Evolutionary conservation across 2,113 vertebrate species (phyloP).

Genomic region (Blennius ocellaris): DNA sequence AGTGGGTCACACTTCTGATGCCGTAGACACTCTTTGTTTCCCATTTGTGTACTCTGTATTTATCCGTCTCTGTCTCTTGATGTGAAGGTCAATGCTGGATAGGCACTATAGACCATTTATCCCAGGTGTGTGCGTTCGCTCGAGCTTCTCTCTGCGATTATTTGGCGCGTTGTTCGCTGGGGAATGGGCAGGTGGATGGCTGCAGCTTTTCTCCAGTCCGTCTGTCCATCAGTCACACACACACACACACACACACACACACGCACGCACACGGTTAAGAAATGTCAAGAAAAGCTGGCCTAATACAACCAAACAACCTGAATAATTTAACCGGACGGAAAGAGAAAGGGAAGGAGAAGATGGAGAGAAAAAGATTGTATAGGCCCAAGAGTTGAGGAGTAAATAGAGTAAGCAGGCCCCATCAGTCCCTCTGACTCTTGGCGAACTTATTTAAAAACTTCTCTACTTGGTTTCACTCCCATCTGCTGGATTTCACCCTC

Average conservation of each 20-base stretch:
- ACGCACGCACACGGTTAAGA: slow-evolving; percentile 31
- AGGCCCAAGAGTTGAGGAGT: slow-evolving; percentile 33
- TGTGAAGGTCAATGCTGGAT: slow-evolving; percentile 66
- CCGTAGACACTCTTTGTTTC: slow-evolving; percentile 43
- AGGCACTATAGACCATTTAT: slow-evolving; percentile 22
- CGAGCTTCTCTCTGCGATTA: slow-evolving; percentile 20
- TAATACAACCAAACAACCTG: slow-evolving; percentile 60
- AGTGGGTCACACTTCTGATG: slow-evolving; percentile 83
- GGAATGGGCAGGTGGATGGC: slow-evolving; percentile 26
- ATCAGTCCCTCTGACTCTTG: slow-evolving; percentile 40
- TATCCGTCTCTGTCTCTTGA: background rate
- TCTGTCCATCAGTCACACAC: slow-evolving; percentile 22
- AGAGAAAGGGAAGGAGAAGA: slow-evolving; percentile 43
- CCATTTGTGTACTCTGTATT: slow-evolving; percentile 13
- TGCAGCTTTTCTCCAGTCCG: background rate
- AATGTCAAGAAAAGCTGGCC: slow-evolving; percentile 60
- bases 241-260: slow-evolving; percentile 15
- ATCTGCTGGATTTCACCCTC: slow-evolving; percentile 44
- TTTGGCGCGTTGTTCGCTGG: slow-evolving; percentile 38
- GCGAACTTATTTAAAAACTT: slow-evolving; percentile 67
- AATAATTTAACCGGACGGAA: slow-evolving; percentile 74
- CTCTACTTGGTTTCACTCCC: slow-evolving; percentile 49
- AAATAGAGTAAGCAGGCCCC: slow-evolving; percentile 46
- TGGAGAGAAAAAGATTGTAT: slow-evolving; percentile 14
- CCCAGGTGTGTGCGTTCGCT: slow-evolving; percentile 47